These are phyloP conservation scores for Yponomeuta cagnagella DNA, from an alignment of 2,888 invertebrate species.

Conservation along the genomic window DNA sequence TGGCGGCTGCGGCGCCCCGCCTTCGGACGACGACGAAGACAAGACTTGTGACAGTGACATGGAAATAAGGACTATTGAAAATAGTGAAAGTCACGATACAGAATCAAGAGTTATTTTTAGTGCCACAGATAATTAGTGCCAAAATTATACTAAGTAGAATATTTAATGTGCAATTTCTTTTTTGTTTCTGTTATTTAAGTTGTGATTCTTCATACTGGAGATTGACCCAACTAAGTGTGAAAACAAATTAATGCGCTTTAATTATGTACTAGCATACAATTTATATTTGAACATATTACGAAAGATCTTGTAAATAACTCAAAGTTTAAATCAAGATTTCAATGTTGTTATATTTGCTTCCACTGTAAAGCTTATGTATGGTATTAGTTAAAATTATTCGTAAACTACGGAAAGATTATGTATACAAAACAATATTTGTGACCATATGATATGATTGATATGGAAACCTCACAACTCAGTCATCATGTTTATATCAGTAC, in stretches of 20 bases:
- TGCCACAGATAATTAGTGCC: constrained; percentile 80
- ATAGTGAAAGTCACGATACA: constrained; percentile 58
- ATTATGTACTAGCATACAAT: constrained; percentile 31
- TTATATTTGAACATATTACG: constrained; percentile 12
- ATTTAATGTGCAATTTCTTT: constrained; percentile 73
- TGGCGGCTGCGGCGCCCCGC: constrained; percentile 64
- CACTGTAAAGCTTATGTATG: constrained; percentile 60
- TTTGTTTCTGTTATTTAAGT: constrained; percentile 66
- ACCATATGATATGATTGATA: constrained; percentile 10
- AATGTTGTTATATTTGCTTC: constrained; percentile 69
- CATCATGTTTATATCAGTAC: constrained; percentile 1
- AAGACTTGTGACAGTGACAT: constrained; percentile 60
- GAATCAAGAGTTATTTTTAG: constrained; percentile 70
- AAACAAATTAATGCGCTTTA: constrained; percentile 72
- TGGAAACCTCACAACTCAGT: constrained; percentile 9
- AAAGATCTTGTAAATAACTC: constrained; percentile 64
- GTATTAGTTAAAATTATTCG: constrained; percentile 57
- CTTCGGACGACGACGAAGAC: constrained; percentile 71
- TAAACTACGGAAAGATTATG: constrained; percentile 20
- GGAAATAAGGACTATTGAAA: constrained; percentile 62
- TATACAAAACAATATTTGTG: constrained; percentile 15
- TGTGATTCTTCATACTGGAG: constrained; percentile 60
- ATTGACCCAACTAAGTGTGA: constrained; percentile 58
- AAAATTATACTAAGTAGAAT: constrained; percentile 75
- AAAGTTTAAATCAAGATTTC: constrained; percentile 34